Conservation (phyloP, 2,797 vertebrate genomes). For the Okamejei kenojei region DNA sequence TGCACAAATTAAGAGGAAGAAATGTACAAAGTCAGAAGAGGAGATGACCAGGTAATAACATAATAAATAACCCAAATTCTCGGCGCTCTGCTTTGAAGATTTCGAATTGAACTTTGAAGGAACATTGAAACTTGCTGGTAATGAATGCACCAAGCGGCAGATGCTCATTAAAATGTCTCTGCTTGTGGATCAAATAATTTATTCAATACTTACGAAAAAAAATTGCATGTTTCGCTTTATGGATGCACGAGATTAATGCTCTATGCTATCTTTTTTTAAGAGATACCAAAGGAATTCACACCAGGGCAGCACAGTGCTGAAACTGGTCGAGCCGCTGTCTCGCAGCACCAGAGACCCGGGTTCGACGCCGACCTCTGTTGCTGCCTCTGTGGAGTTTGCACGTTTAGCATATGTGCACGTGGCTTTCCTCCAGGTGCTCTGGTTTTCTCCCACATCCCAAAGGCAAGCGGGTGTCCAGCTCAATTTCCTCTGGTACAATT, state of each 20-base stretch:
- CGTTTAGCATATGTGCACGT: too few species aligned
- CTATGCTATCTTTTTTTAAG: neutral
- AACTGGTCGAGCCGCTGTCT: too few species aligned
- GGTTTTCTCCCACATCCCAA: too few species aligned
- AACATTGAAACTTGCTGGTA: neutral
- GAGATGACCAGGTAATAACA: neutral
- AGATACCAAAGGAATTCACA: neutral
- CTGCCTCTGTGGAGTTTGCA: too few species aligned
- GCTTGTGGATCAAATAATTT: neutral
- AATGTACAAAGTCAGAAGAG: too few species aligned
- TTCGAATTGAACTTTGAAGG: neutral
- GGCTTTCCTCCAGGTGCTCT: too few species aligned
- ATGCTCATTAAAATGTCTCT: neutral
- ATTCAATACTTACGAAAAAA: neutral
- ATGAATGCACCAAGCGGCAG: neutral
- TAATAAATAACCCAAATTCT: neutral
- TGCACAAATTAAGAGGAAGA: neutral
- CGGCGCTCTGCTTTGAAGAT: neutral
- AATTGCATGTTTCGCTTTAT: neutral
- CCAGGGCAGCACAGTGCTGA: neutral
- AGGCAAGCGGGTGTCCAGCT: too few species aligned
- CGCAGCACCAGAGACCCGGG: too few species aligned
- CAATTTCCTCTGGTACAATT: too few species aligned
- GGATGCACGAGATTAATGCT: neutral
- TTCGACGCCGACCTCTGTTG: too few species aligned